A percentile compares a stretch with the other conserved stretches of the same genome.
These are phyloP conservation scores for Mandrillus leucophaeus DNA, from an alignment of 2,113 vertebrate genomes.

Conservation along the genomic window DNA sequence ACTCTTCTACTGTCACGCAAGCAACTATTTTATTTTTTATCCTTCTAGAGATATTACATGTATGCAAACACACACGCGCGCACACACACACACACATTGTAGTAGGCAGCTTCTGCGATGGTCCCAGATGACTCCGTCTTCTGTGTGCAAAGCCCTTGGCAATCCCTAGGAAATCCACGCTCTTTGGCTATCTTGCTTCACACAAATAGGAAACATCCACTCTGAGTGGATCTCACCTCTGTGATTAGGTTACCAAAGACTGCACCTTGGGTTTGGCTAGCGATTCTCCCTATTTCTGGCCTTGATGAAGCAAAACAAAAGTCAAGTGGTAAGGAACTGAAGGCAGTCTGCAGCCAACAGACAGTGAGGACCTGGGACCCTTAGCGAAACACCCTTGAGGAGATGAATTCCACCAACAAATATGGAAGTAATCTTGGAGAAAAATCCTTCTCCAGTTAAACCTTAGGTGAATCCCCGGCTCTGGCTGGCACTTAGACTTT, in stretches of 20 bases:
- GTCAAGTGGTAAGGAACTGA: neutral
- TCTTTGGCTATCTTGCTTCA: neutral
- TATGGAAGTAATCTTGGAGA: neutral
- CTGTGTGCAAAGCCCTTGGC: neutral
- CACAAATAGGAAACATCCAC: neutral
- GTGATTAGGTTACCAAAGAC: neutral
- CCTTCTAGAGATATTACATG: neutral
- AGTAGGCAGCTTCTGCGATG: neutral
- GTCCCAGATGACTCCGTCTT: neutral
- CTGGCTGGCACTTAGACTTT: neutral
- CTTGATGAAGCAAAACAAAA: neutral
- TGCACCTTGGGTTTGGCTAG: neutral
- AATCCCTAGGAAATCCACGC: neutral
- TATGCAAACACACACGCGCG: no score
- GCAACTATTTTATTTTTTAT: neutral
- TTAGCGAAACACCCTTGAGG: rapidly evolving
- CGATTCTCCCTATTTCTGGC: neutral
- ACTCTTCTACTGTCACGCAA: neutral
- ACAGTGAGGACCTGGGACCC: neutral
- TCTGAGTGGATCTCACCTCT: neutral
- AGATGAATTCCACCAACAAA: neutral
- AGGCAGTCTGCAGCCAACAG: neutral
- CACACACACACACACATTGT: neutral
- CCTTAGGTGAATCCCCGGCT: neutral
- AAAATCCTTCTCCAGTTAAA: neutral